Conservation (phyloP, 2,888 invertebrate species). For the Deilephila elpenor region DNA sequence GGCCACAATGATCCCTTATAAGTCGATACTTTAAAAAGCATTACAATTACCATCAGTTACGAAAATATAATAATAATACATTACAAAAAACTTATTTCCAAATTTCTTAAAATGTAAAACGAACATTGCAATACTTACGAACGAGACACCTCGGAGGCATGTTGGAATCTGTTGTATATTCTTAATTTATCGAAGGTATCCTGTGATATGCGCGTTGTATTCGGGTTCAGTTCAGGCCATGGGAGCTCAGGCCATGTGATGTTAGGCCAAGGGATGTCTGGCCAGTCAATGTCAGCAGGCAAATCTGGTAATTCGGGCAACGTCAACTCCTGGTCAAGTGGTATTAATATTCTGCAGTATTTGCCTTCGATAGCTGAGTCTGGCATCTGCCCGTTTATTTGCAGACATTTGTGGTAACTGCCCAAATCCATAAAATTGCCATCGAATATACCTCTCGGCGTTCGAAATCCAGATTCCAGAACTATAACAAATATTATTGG, state of each 20-base stretch:
- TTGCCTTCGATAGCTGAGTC: conserved; percentile 61
- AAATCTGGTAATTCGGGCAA: conserved; percentile 45
- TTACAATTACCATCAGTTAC: no score
- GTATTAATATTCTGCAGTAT: conserved; percentile 63
- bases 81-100: no score
- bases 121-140: neutral
- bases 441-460: conserved; percentile 59
- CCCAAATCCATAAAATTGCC: conserved; percentile 62
- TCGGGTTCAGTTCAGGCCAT: conserved; percentile 39
- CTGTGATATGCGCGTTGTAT: conserved; percentile 33
- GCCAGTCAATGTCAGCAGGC: conserved; percentile 33
- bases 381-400: conserved; percentile 49
- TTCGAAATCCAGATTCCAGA: conserved; percentile 61
- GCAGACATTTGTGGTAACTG: conserved; percentile 64
- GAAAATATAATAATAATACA: no score
- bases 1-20: no score
- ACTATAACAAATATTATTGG: conserved; percentile 49
- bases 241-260: conserved; percentile 34
- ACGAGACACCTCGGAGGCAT: neutral
- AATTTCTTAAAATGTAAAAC: no score
- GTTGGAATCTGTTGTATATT: neutral
- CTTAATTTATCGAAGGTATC: conserved; percentile 29
- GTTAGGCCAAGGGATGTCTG: conserved; percentile 33
- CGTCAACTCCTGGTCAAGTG: conserved; percentile 49
- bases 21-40: no score